Evolutionary conservation across 2,888 invertebrate genomes (phyloP).

Genomic region (Leptopilina syphax): DNA sequence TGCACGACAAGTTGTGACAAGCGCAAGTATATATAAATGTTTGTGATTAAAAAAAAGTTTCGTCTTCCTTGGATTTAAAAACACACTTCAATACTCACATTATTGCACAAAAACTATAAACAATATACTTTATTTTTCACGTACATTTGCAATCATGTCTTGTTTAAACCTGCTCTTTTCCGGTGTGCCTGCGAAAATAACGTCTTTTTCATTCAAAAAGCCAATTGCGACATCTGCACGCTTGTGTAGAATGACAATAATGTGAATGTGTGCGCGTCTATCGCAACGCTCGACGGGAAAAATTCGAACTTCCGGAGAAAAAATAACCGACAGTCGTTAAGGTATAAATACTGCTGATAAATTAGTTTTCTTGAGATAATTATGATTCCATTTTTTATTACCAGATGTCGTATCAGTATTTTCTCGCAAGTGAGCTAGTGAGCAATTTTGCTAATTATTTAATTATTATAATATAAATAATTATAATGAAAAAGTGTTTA

Average conservation of each 20-base stretch:
- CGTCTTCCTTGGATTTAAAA: neutral
- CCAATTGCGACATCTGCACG: neutral
- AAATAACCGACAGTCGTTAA: neutral
- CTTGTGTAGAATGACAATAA: no score
- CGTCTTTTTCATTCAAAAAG: slow-evolving; percentile 37
- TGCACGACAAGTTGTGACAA: neutral
- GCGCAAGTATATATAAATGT: neutral
- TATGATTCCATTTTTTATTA: no score
- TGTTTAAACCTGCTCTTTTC: neutral
- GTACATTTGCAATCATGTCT: neutral
- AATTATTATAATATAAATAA: no score
- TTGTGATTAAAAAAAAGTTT: neutral
- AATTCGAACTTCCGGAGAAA: no score
- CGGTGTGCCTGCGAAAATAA: slow-evolving; percentile 18
- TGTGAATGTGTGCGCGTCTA: neutral
- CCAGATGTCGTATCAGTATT: no score
- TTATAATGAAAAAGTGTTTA: no score
- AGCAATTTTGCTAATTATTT: no score
- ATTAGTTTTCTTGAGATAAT: no score
- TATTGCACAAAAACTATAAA: slow-evolving; percentile 14
- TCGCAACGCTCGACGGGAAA: no score
- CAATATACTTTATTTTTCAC: slow-evolving; percentile 1
- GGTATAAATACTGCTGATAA: no score
- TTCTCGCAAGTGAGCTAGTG: no score
- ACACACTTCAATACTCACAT: slow-evolving; percentile 37